Evolutionary conservation across 2,888 invertebrate genomes (phyloP), one percentile per base, ranked within the genome.

Genomic region (Baronia brevicornis): DNA sequence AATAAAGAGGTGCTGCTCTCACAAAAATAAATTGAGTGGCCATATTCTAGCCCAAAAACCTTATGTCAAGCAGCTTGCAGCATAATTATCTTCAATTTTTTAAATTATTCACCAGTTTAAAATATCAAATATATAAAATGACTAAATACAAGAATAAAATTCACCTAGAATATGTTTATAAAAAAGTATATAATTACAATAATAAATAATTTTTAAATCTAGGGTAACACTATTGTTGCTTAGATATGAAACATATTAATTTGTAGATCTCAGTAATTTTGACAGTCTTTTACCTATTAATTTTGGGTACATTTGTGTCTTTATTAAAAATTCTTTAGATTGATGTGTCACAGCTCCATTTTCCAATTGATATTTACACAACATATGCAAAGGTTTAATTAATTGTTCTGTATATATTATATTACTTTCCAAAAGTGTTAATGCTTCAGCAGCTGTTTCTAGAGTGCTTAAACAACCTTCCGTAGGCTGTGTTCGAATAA

Each of bases 291-390:
- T 92, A 1, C 94, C 94, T 53, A 94, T 91, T 35, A 91, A 74
- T 62, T 93, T 93, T 1, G 92, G 92, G 78, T 94, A 93, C 45
- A 86, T 87, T 57, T 90, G 90, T 45, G 90, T 92, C 72, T 91
- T 92, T 32, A 96, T 89, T 45, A 93, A 86, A 77, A 90, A 94
- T 62, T 96, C 95, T 75, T 95, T 96, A 48, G 96, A 96, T 56
- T 96, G 94, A 73, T 97, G 97, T 20, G 92, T 92, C 0, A 96
- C 95, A 15, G 97, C 97, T 5, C 97, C 97, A 79, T 96, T 94
- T 46, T 91, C 87, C 36, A 97, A 70, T 63, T 97, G 97, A 77
- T 90, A 95, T 61, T 91, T 87, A 68, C 97, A 97, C 20, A 97
- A 78, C 19, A 91, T 89, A 51, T 92, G 91, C 41, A 97, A 73